Conservation (phyloP, 92 coral and sea anemone species). For the Porites lobata region DNA sequence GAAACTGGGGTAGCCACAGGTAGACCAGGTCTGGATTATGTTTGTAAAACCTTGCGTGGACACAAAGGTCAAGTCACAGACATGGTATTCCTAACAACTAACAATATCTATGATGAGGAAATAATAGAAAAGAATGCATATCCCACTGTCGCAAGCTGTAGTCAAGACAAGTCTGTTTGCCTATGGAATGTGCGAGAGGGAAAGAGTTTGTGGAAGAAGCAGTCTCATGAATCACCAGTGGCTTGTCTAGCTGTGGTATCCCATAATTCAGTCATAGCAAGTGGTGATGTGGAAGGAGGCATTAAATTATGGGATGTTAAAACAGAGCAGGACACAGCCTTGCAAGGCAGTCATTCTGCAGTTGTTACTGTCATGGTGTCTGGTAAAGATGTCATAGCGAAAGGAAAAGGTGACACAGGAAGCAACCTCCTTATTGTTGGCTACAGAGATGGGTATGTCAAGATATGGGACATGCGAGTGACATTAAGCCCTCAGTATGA, state of each 20-base stretch:
- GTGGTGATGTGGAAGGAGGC: slow-evolving; percentile 81
- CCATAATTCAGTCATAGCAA: slow-evolving; percentile 69
- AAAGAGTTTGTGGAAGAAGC: slow-evolving; percentile 72
- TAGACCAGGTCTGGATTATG: slow-evolving; percentile 82
- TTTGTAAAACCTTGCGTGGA: slow-evolving; percentile 83
- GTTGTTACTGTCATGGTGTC: slow-evolving; percentile 59
- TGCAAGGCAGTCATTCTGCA: slow-evolving; percentile 74
- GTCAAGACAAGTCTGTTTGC: slow-evolving; percentile 78
- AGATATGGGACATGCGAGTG: slow-evolving; percentile 75
- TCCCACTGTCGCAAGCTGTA: slow-evolving; percentile 81
- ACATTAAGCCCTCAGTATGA: slow-evolving; percentile 62
- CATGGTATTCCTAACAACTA: slow-evolving; percentile 72
- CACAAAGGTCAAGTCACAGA: slow-evolving; percentile 77
- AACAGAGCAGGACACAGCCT: slow-evolving; percentile 57
- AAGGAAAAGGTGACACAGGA: slow-evolving; percentile 32
- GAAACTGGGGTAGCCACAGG: slow-evolving; percentile 86
- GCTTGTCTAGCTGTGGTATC: slow-evolving; percentile 64
- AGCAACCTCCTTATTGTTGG: slow-evolving; percentile 59
- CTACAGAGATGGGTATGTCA: slow-evolving; percentile 75
- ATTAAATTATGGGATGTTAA: slow-evolving; percentile 79
- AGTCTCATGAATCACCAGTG: slow-evolving; percentile 71
- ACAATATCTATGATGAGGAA: slow-evolving; percentile 77
- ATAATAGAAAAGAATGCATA: slow-evolving; percentile 71
- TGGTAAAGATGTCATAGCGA: slow-evolving; percentile 50
- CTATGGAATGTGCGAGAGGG: slow-evolving; percentile 85